Percentiles rank a stretch among this genome's conserved stretches.
Conservation (phyloP, 2,888 invertebrate genomes). For the Melanotus villosus region DNA sequence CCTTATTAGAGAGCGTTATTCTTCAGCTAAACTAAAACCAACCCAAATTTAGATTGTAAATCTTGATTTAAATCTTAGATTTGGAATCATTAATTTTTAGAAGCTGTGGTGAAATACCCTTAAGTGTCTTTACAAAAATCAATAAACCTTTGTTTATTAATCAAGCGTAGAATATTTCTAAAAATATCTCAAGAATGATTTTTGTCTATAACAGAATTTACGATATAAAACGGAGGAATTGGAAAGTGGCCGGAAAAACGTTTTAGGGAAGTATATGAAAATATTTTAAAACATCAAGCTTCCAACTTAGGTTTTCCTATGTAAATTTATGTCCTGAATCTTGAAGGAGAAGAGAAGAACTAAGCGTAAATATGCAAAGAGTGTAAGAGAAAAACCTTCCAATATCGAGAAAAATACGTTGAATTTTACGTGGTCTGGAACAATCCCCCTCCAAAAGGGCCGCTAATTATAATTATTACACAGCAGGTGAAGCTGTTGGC, state of each 20-base stretch:
- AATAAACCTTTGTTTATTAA: too few species aligned
- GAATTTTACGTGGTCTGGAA: slow-evolving; percentile 32
- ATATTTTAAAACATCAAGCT: slow-evolving; percentile 28
- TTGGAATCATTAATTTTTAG: too few species aligned
- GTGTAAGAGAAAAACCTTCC: slow-evolving; percentile 3
- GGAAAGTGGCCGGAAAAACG: slow-evolving; percentile 3
- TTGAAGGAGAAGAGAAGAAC: slow-evolving; percentile 9
- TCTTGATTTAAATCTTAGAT: too few species aligned
- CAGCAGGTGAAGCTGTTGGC: slow-evolving; percentile 45
- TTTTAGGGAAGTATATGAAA: slow-evolving; percentile 29
- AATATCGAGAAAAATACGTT: slow-evolving; percentile 27
- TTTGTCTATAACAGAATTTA: not conserved
- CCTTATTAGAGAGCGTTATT: too few species aligned
- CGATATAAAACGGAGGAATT: slow-evolving; percentile 8
- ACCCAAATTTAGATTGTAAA: too few species aligned
- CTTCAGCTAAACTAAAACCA: too few species aligned
- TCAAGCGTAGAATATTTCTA: too few species aligned
- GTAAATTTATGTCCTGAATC: slow-evolving; percentile 20
- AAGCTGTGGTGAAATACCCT: too few species aligned
- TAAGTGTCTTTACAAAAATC: too few species aligned
- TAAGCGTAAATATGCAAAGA: slow-evolving; percentile 18
- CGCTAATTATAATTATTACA: slow-evolving; percentile 48
- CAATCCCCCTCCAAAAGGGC: slow-evolving; percentile 41
- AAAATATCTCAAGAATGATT: too few species aligned
- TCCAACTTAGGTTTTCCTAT: slow-evolving; percentile 20